Percentiles rank a stretch among this genome's conserved stretches.
These are phyloP conservation scores for Podilymbus podiceps DNA, from an alignment of 2,113 vertebrate species.

Conservation along the genomic window DNA sequence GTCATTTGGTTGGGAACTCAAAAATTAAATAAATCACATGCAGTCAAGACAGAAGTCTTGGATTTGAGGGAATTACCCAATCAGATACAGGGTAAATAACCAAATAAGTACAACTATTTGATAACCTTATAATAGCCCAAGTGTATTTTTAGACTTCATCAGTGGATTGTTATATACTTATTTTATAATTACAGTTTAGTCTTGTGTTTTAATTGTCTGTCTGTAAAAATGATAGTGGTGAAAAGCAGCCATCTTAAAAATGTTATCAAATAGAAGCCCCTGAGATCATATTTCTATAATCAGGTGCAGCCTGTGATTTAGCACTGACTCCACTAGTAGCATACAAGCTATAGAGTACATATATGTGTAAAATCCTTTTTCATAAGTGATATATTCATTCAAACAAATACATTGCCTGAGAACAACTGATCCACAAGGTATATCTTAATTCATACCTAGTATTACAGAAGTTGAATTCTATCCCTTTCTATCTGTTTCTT, in stretches of 20 bases:
- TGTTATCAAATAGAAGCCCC: background rate
- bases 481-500: background rate
- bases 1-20: background rate
- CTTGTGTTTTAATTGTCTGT: background rate
- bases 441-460: background rate
- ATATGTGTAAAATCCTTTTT: background rate
- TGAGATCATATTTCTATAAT: background rate
- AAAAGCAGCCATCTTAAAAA: background rate
- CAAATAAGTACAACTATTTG: background rate
- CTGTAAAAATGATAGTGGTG: background rate
- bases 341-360: accelerated
- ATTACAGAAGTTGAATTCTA: background rate
- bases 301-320: background rate
- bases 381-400: background rate
- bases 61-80: background rate
- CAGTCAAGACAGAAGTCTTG: background rate
- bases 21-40: background rate
- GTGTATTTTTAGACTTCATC: background rate
- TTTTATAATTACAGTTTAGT: background rate
- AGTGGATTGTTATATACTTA: background rate
- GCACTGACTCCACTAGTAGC: background rate
- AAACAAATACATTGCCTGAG: background rate
- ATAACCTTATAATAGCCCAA: background rate
- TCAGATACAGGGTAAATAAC: background rate
- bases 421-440: background rate